These are phyloP conservation scores for Pelobates fuscus DNA, from an alignment of 2,113 vertebrate species.

Conservation along the genomic window DNA sequence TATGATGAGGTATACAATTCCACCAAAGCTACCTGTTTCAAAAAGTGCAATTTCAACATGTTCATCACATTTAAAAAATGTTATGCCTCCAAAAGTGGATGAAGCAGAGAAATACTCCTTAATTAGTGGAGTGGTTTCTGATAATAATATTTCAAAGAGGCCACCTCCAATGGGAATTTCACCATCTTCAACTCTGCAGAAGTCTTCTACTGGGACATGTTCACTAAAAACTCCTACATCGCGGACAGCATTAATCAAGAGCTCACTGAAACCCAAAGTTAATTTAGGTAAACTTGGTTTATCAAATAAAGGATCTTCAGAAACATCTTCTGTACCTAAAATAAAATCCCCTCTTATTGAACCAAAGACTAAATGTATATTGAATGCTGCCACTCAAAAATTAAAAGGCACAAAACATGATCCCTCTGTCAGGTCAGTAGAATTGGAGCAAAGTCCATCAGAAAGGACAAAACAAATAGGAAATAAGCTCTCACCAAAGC, in stretches of 20 bases:
- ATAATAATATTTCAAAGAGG: conserved; percentile 10
- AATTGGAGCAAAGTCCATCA: conserved; percentile 18
- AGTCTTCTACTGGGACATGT: conserved; percentile 17
- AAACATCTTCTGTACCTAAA: conserved; percentile 10
- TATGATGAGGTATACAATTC: conserved; percentile 19
- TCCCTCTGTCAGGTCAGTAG: conserved; percentile 1
- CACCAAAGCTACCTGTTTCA: background rate
- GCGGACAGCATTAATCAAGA: conserved; percentile 11
- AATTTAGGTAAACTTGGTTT: background rate
- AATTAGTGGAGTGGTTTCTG: background rate
- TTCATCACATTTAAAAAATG: background rate
- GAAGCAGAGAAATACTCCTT: background rate
- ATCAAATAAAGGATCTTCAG: conserved; percentile 18
- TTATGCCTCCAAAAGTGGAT: background rate
- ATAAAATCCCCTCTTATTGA: conserved; percentile 4
- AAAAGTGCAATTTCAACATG: background rate
- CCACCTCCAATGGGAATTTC: conserved; percentile 40
- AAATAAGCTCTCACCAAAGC: conserved; percentile 33
- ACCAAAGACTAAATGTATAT: conserved; percentile 33
- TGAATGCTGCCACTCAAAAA: conserved; percentile 36
- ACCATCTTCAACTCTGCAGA: conserved; percentile 45
- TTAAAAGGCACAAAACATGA: conserved; percentile 24
- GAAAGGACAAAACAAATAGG: conserved; percentile 29
- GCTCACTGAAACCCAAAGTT: background rate
- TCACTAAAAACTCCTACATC: background rate